These are phyloP conservation scores for Capromys pilorides DNA, from an alignment of 2,797 vertebrate species.

Conservation along the genomic window DNA sequence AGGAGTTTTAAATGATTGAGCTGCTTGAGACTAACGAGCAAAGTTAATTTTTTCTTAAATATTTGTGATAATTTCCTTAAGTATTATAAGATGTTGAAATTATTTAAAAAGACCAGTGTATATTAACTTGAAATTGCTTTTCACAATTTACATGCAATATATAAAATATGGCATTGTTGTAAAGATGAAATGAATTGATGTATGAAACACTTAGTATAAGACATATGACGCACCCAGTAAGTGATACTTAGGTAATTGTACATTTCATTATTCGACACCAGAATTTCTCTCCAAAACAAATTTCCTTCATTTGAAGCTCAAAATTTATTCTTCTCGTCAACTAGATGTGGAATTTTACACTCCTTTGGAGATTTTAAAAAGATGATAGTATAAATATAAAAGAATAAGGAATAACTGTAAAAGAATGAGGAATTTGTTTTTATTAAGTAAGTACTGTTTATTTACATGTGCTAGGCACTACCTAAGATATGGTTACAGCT, in stretches of 20 bases:
- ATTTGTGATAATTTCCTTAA: slow-evolving; percentile 34
- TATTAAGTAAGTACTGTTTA: background rate
- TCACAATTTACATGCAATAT: background rate
- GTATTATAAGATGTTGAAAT: slow-evolving; percentile 14
- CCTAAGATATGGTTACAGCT: background rate
- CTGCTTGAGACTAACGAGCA: background rate
- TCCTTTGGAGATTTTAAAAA: slow-evolving; percentile 18
- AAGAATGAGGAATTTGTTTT: background rate
- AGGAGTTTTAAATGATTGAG: slow-evolving; percentile 28
- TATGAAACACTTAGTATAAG: background rate
- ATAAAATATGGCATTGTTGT: background rate
- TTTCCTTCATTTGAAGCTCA: slow-evolving; percentile 50
- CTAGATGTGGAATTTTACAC: background rate
- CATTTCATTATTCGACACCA: slow-evolving; percentile 19
- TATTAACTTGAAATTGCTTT: slow-evolving; percentile 51
- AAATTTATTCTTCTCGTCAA: slow-evolving; percentile 3
- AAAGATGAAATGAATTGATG: background rate
- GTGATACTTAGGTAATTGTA: background rate
- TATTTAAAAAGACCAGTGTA: slow-evolving; percentile 23
- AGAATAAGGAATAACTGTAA: background rate
- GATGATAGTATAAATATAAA: background rate
- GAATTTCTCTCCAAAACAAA: slow-evolving; percentile 18
- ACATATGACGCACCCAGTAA: background rate
- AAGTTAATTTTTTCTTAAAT: slow-evolving; percentile 20
- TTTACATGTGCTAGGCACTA: background rate